Conservation (phyloP, 2,888 invertebrate species). For the Spisula solida region DNA sequence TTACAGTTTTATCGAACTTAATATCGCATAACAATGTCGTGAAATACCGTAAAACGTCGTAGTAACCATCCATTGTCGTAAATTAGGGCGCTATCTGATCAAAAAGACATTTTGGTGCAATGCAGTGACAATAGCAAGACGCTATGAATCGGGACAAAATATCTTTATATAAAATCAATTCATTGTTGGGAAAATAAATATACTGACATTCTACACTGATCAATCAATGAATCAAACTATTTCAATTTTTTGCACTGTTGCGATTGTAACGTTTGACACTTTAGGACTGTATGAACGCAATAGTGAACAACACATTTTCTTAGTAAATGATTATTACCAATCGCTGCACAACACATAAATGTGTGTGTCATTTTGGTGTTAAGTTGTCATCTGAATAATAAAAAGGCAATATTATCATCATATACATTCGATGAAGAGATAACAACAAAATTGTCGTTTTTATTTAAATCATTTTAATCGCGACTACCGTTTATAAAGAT, state of each 20-base stretch:
- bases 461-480: too few relatives aligned
- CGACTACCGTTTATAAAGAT: too few relatives aligned
- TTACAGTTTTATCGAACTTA: conserved; percentile 17
- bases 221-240: background rate
- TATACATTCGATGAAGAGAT: too few relatives aligned
- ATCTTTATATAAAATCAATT: background rate
- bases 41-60: conserved; percentile 19
- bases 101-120: background rate
- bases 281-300: background rate
- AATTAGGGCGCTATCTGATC: background rate
- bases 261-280: background rate
- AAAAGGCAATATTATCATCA: too few relatives aligned
- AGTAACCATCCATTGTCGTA: conserved; percentile 2
- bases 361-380: too few relatives aligned
- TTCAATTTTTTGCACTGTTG: background rate
- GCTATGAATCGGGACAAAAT: background rate
- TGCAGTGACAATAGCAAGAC: conserved; percentile 6
- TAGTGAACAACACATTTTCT: background rate
- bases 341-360: too few relatives aligned
- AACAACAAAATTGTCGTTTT: too few relatives aligned
- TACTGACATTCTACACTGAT: background rate
- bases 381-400: too few relatives aligned
- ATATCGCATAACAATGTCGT: conserved; percentile 19
- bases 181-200: background rate
- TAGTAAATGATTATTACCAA: too few relatives aligned